A percentile compares a stretch with the other conserved stretches of the same genome.
Evolutionary conservation across 64 coral and sea anemone genomes (phyloP).

Genomic region (Stylophora pistillata): DNA sequence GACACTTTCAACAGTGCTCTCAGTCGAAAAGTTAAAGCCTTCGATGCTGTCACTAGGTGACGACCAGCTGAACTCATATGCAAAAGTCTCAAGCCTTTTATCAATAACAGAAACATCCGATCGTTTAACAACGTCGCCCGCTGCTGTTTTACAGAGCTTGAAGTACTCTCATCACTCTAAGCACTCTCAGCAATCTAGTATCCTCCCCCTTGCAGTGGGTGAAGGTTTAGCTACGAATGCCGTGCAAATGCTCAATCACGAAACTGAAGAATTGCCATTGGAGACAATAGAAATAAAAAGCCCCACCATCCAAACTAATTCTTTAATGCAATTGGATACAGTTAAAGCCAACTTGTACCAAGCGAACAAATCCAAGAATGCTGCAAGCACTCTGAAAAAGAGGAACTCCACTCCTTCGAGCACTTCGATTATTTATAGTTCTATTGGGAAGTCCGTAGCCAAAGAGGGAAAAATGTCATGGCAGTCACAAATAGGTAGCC

Average conservation of each 20-base stretch:
- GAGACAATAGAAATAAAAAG: too few relatives aligned
- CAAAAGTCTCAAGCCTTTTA: neutral
- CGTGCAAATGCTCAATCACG: too few relatives aligned
- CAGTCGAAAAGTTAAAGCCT: neutral
- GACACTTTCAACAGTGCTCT: neutral
- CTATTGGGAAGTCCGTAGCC: neutral
- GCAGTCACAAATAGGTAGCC: neutral
- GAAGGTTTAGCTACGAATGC: neutral
- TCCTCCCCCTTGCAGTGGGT: neutral
- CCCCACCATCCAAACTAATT: too few relatives aligned
- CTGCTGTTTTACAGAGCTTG: neutral
- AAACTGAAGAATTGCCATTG: too few relatives aligned
- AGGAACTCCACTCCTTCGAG: neutral
- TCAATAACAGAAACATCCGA: neutral
- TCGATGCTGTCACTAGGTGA: neutral
- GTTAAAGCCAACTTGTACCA: neutral
- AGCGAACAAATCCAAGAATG: too few relatives aligned
- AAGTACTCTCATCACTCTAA: neutral
- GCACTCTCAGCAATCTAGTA: neutral
- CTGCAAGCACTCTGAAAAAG: neutral
- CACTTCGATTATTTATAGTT: neutral
- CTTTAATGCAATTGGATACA: too few relatives aligned
- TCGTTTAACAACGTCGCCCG: neutral
- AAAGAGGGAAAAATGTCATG: neutral
- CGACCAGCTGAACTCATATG: neutral